These are phyloP conservation scores for Sinocyclocheilus rhinocerous DNA, from an alignment of 2,113 vertebrate genomes.

Conservation along the genomic window DNA sequence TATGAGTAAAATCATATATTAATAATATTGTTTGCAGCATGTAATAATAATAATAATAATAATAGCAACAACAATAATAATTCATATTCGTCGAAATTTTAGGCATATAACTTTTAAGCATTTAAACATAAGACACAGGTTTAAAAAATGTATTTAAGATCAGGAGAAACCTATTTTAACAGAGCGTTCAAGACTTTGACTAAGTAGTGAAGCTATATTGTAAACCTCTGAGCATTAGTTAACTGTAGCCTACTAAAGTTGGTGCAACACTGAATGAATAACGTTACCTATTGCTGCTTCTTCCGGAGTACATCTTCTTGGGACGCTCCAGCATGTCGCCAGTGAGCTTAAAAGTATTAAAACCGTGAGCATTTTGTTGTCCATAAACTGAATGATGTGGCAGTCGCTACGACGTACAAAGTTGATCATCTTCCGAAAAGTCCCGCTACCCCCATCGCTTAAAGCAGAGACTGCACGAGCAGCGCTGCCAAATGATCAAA, in stretches of 20 bases:
- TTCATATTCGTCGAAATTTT: background rate
- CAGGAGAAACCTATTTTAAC: background rate
- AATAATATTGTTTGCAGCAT: background rate
- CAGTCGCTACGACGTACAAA: conserved; percentile 62
- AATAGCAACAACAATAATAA: background rate
- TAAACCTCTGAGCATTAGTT: background rate
- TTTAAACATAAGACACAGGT: background rate
- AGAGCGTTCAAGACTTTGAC: background rate
- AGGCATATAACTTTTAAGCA: background rate
- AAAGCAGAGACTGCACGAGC: conserved; percentile 63
- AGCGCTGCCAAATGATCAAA: conserved; percentile 65
- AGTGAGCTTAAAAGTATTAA: conserved; percentile 58
- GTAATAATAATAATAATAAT: background rate
- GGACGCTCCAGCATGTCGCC: conserved; percentile 59
- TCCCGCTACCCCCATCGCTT: conserved; percentile 43
- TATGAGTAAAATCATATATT: background rate
- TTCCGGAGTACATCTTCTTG: conserved; percentile 71
- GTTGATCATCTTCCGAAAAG: conserved; percentile 48
- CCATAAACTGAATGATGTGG: conserved; percentile 79
- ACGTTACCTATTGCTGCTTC: conserved; percentile 80
- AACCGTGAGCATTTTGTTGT: conserved; percentile 70
- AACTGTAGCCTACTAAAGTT: background rate
- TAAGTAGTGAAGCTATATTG: background rate
- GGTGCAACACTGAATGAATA: conserved; percentile 8
- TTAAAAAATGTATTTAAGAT: background rate